phyloP scores from a whole-genome alignment of 2,797 vertebrate genomes.

The Urocyon cinereoargenteus region DNA sequence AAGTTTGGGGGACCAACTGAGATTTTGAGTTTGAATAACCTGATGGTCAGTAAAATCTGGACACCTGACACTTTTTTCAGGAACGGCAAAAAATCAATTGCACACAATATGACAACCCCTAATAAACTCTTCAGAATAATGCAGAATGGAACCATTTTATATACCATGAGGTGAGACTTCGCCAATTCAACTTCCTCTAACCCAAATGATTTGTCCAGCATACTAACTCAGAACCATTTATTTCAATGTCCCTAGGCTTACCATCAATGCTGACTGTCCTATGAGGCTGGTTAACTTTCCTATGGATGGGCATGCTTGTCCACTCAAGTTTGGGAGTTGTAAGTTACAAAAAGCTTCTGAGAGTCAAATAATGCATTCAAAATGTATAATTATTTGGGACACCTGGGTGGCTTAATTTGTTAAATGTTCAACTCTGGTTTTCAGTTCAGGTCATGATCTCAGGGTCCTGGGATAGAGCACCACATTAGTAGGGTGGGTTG shows the following conservation, averaged over 20 bases:
- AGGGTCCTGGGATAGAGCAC: not conserved
- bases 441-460: not conserved
- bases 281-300: slow-evolving; percentile 98
- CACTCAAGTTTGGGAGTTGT: slow-evolving; percentile 99
- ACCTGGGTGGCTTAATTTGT: not conserved
- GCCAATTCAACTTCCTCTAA: not conserved
- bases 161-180: slow-evolving; percentile 96
- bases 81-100: slow-evolving; percentile 98
- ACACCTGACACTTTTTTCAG: slow-evolving; percentile 99
- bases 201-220: not conserved
- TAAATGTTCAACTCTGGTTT: not conserved
- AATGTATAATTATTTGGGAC: not conserved
- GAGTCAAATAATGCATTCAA: not conserved
- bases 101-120: slow-evolving; percentile 99
- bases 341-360: slow-evolving; percentile 87
- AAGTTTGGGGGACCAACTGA: slow-evolving; percentile 95
- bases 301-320: slow-evolving; percentile 98
- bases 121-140: slow-evolving; percentile 99
- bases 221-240: slow-evolving; percentile 53
- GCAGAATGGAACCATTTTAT: slow-evolving; percentile 99
- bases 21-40: slow-evolving; percentile 96
- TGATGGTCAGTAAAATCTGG: slow-evolving; percentile 99
- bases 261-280: slow-evolving; percentile 97
- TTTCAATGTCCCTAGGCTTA: slow-evolving; percentile 90
- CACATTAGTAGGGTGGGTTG: not conserved